These are phyloP conservation scores for Aromia moschata DNA, from an alignment of 2,888 invertebrate species.

Conservation along the genomic window DNA sequence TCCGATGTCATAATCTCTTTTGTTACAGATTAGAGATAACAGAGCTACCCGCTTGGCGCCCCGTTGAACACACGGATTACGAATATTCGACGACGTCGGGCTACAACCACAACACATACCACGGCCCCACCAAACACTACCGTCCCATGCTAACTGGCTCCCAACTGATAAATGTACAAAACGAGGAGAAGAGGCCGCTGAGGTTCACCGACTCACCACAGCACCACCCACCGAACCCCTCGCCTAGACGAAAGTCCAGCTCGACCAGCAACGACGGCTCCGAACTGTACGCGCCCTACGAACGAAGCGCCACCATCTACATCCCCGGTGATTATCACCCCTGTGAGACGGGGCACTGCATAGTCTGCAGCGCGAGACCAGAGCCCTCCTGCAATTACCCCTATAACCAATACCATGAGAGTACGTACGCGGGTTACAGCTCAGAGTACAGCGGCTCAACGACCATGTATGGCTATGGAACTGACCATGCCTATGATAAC, in stretches of 20 bases:
- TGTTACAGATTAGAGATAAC: conserved; percentile 53
- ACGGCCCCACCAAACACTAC: conserved; percentile 82
- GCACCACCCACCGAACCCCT: conserved; percentile 68
- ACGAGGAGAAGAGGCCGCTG: conserved; percentile 71
- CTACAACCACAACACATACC: conserved; percentile 88
- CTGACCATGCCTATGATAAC: conserved; percentile 69
- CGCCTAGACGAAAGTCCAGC: conserved; percentile 78
- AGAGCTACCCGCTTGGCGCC: conserved; percentile 59
- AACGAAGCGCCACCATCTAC: conserved; percentile 64
- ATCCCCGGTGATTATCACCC: conserved; percentile 60
- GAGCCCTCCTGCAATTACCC: conserved; percentile 45
- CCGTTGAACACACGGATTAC: conserved; percentile 63
- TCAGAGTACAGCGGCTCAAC: conserved; percentile 60
- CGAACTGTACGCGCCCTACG: conserved; percentile 64
- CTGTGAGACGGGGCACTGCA: conserved; percentile 54
- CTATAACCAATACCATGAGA: conserved; percentile 51
- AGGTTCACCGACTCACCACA: conserved; percentile 81
- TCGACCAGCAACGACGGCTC: conserved; percentile 77
- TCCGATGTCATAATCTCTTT: neutral
- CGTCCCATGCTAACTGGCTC: conserved; percentile 71
- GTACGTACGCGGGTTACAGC: conserved; percentile 55
- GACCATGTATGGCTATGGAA: conserved; percentile 61
- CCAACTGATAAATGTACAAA: conserved; percentile 64
- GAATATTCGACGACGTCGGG: conserved; percentile 68
- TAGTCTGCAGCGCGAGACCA: conserved; percentile 51